phyloP scores from a whole-genome alignment of 1,140 invertebrate species.

The Papilio dardanus region DNA sequence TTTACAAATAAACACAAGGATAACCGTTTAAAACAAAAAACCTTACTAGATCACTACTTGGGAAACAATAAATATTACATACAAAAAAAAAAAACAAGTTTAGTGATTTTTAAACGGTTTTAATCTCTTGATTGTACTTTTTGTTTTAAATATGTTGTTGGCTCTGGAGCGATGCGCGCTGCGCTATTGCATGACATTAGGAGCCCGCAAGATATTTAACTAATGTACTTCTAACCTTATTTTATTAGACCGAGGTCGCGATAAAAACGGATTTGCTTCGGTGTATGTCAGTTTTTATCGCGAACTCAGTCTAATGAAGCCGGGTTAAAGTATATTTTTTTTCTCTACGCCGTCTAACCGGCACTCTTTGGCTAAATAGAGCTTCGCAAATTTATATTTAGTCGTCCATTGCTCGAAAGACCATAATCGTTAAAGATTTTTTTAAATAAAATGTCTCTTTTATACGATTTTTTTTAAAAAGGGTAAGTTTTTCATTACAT shows the following conservation, averaged over 20 bases:
- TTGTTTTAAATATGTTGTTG: too few species aligned
- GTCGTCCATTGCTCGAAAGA: neutral
- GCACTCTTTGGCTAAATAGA: constrained; percentile 63
- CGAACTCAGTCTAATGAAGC: too few species aligned
- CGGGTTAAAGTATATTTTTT: constrained; percentile 12
- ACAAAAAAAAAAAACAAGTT: neutral
- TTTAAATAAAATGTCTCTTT: too few species aligned
- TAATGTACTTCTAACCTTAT: too few species aligned
- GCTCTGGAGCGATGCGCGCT: too few species aligned
- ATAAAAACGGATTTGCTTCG: too few species aligned
- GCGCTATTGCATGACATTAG: too few species aligned
- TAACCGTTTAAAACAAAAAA: constrained; percentile 13
- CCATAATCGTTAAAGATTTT: neutral
- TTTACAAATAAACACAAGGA: constrained; percentile 14
- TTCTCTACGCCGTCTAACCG: constrained; percentile 21
- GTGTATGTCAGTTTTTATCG: too few species aligned
- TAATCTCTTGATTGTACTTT: neutral
- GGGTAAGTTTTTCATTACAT: neutral
- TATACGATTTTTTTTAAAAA: too few species aligned
- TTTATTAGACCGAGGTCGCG: too few species aligned
- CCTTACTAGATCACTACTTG: constrained; percentile 10
- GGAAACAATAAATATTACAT: constrained; percentile 42
- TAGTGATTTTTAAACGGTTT: neutral
- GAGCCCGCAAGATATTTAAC: too few species aligned
- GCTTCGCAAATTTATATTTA: constrained; percentile 23